These are phyloP conservation scores for Hyles vespertilio DNA, from an alignment of 1,140 invertebrate species.

Conservation along the genomic window DNA sequence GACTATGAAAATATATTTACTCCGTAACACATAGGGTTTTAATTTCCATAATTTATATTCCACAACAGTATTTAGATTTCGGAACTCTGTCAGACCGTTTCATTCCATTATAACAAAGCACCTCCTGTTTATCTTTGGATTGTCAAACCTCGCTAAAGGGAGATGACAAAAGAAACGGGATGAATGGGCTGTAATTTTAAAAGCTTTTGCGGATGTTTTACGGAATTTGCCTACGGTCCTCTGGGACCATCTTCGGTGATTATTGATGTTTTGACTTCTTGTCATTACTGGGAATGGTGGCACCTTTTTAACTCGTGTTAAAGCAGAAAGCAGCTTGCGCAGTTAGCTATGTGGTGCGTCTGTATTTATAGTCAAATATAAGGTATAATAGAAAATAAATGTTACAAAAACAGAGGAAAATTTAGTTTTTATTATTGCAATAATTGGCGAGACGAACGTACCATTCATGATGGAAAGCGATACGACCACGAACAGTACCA, in stretches of 20 bases:
- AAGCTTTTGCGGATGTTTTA: slow-evolving; percentile 66
- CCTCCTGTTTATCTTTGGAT: slow-evolving; percentile 2
- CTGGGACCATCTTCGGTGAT: slow-evolving; percentile 40
- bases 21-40: background rate
- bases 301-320: slow-evolving; percentile 8
- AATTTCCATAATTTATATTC: no score
- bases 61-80: slow-evolving; percentile 3
- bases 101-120: slow-evolving; percentile 8
- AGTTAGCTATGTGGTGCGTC: no score
- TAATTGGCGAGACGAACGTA: no score
- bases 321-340: no score
- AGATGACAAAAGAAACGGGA: slow-evolving; percentile 59
- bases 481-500: no score
- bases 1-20: no score
- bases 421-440: no score
- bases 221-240: slow-evolving; percentile 46
- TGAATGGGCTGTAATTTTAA: slow-evolving; percentile 69
- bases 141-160: slow-evolving; percentile 24
- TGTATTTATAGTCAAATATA: background rate
- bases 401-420: no score
- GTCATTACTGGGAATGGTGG: slow-evolving; percentile 42
- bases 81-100: slow-evolving; percentile 14
- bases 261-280: slow-evolving; percentile 69
- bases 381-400: no score
- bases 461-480: no score